A percentile compares a stretch with the other conserved stretches of the same genome.
Conservation (phyloP, 2,888 invertebrate species). For the Sesia bembeciformis region DNA sequence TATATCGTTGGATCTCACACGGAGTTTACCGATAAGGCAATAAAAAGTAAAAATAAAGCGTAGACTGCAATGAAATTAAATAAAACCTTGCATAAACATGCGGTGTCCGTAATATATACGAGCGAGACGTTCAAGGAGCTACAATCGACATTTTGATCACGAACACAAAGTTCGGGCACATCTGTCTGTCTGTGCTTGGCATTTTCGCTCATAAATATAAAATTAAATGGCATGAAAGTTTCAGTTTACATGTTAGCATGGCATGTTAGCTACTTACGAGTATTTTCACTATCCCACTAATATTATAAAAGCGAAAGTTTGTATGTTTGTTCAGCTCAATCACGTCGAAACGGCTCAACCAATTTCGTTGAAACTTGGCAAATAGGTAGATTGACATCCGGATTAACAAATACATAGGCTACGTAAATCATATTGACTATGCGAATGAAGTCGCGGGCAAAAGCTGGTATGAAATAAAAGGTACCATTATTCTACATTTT, state of each 20-base stretch:
- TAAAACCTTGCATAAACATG: conserved; percentile 1
- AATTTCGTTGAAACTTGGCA: neutral
- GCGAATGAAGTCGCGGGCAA: neutral
- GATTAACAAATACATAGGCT: neutral
- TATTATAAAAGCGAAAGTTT: neutral
- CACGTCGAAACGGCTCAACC: neutral
- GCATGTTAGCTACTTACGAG: too few relatives aligned
- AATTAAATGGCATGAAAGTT: too few relatives aligned
- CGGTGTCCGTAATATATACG: neutral
- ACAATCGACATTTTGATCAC: neutral
- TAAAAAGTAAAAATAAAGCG: conserved; percentile 37
- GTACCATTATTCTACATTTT: too few relatives aligned
- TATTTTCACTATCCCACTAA: neutral
- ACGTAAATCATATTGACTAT: neutral
- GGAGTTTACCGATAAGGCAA: conserved; percentile 39
- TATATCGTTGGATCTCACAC: conserved; percentile 42
- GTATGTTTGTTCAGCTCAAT: neutral
- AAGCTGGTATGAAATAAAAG: neutral
- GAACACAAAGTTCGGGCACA: neutral
- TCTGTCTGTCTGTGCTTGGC: neutral
- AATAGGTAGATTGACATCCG: neutral
- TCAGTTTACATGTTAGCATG: too few relatives aligned
- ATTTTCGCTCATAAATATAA: too few relatives aligned
- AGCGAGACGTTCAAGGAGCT: neutral
- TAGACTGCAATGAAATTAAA: conserved; percentile 3